Evolutionary conservation across 2,113 vertebrate genomes (phyloP), one percentile per base, ranked within the genome.

Genomic region (Gallinago paraguaiae): DNA sequence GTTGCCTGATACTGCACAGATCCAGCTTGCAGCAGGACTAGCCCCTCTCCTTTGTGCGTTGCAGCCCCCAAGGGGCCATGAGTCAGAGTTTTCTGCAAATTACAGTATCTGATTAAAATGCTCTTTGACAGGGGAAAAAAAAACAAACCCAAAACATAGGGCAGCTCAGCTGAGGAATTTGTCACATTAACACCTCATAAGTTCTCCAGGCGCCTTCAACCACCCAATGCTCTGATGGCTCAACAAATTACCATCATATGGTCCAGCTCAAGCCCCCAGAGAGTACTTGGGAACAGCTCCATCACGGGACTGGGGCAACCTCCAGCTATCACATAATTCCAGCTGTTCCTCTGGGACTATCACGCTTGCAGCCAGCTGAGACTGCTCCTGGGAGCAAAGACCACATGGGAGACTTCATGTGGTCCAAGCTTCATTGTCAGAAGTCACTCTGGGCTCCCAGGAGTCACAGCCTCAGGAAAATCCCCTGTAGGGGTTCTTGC

Each of bases 141-240:
- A 39, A 39, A 39, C 39, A 39, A 39, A 39, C 39, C 51, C 25
- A 27, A 53, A 28, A 15, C n/a, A 91, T 7, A 15, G 25, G 53
- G 27, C 69, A 93, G 81, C 81, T 92, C 86, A 78, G 72, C 22
- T 7, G 70, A 37, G 46, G 65, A 33, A 56, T 81, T 91, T 81
- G 65, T 43, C 81, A 70, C 51, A 60, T 45, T 86, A 81, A 71
- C 51, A 82, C 65, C 81, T 74, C 86, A 59, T 57, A 75, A 89
- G 37, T 18, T 86, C 53, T 89, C 80, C 91, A 96, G 72, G 91
- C 91, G 86, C 60, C 72, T 92, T 78, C 92, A 88, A 0, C 23
- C 77, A 84, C 24, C 53, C 16, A 81, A 7, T 7, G n/a, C 54
- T 68, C 76, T 72, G 67, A 23, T 71, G 43, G 50, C 27, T 88